Evolutionary conservation across 2,888 invertebrate genomes (phyloP), one percentile per base, ranked within the genome.

Genomic region (Idaea aversata): DNA sequence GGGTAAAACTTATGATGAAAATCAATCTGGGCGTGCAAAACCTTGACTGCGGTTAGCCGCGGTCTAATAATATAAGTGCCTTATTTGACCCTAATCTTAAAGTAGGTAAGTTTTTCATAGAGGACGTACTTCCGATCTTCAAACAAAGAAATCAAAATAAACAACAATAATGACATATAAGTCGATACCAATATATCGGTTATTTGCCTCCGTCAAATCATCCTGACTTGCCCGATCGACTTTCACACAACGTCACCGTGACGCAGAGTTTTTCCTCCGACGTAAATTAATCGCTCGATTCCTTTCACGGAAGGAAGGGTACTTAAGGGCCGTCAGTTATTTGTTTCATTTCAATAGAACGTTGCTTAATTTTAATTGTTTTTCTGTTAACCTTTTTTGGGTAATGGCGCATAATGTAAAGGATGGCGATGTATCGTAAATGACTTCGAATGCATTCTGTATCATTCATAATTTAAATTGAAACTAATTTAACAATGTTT

Each of bases 211-310:
- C 81, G 81, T 82, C 82, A 82, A 79, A 75, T 83, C 77, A 77
- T 81, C 83, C 80, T 76, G 74, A 70, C 86, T 81, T 77, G 79
- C 83, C 81, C 81, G 73, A 75, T 75, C 65, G 81, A 82, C 79
- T 78, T 82, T 77, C 76, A 71, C 70, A 77, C 72, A 59, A 66
- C 70, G 84, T 91, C 90, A 90, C 73, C 75, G 67, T 90, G 88
- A 90, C 86, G 76, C 47, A 60, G 80, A 81, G 76, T 63, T 76
- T 71, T 77, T 72, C 71, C 70, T 71, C 73, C 70, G 81, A 82
- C 81, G 76, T 76, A 81, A 86, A 89, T 89, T 90, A 90, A 89
- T 89, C 85, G 87, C 81, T 16, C 70, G 69, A 71, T 71, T 72
- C 73, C 70, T 74, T 74, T 68, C 70, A 71, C 72, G 73, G 72